Evolutionary conservation across 2,113 vertebrate genomes (phyloP).

Genomic region (Hemicordylus capensis): DNA sequence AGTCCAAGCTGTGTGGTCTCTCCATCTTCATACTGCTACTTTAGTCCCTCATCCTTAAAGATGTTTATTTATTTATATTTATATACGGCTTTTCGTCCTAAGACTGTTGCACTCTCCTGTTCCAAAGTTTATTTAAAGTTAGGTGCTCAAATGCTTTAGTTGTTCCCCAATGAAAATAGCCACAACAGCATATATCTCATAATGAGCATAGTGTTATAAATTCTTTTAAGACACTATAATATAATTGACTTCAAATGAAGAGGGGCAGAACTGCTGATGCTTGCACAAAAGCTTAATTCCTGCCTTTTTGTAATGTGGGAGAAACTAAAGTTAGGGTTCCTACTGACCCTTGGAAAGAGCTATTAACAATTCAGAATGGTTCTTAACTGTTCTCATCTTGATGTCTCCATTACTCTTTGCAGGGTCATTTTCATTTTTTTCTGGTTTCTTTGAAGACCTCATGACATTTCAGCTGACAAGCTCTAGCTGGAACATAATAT

Average conservation of each 20-base stretch:
- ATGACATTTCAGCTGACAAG: slow-evolving; percentile 56
- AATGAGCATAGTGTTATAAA: not conserved
- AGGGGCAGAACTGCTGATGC: not conserved
- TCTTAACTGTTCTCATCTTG: slow-evolving; percentile 46
- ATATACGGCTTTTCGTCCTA: too few species aligned
- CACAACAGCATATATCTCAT: not conserved
- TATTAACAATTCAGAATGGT: slow-evolving; percentile 58
- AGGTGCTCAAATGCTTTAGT: not conserved
- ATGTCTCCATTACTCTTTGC: slow-evolving; percentile 55
- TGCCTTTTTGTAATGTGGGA: not conserved
- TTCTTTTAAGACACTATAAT: not conserved
- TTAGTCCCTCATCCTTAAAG: too few species aligned
- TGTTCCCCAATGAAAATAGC: not conserved
- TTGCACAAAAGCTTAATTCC: not conserved
- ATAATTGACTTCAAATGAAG: not conserved
- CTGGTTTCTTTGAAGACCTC: slow-evolving; percentile 57
- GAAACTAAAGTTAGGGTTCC: not conserved
- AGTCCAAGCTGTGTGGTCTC: too few species aligned
- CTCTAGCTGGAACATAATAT: slow-evolving; percentile 52
- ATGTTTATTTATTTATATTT: too few species aligned
- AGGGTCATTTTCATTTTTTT: slow-evolving; percentile 38
- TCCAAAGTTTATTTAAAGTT: not conserved
- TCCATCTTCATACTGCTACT: too few species aligned
- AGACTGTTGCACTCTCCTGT: not conserved
- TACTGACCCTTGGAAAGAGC: slow-evolving; percentile 28